Base-by-base conservation (phyloP, 2,888 invertebrate genomes). In the Diplolepis rosae region DNA sequence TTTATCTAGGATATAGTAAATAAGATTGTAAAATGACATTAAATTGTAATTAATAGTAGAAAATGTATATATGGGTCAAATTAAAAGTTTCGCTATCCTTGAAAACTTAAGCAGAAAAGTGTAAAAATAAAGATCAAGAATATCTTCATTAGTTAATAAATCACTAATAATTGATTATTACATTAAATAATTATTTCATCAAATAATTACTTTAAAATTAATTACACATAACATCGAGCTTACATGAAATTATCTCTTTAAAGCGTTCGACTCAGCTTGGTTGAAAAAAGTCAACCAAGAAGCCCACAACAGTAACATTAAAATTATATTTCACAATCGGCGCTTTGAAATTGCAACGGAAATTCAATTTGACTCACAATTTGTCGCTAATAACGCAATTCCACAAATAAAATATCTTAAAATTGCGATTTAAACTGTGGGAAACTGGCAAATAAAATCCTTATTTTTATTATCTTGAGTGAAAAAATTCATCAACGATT, bases 201-300 rank as follows among this genome's bases (percentile, higher is more conserved):
- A 18, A 18, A 15, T 54, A 11, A 54, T n/a, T 54, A 30, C 28
- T 30, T 54, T 15, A 22, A 22, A 50, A 9, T 30, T 18, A 54
- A 18, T 30, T 30, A 61, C n/a, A 13, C 35, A n/a, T 61, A 24
- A 39, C 24, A 61, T 56, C 56, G 11, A 32, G 4, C 32, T 32
- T 56, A 18, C 22, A 61, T 22, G 35, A 39, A 39, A 39, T 61
- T 39, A 61, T 61, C 61, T 61, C 39, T 61, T 39, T 22, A 24
- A 39, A 61, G n/a, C 39, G 11, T n/a, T 61, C 24, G 39, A 24
- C 61, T 24, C 32, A n/a, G n/a, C 13, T 61, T 39, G 22, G 22
- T 22, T 39, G 9, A 2, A 45, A 18, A 61, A 13, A 61, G 24
- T 13, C 18, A 54, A 6, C 32, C n/a, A 2, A 61, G 22, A 35